Percentiles rank a stretch among this genome's conserved stretches.
Conservation (phyloP, 2,888 invertebrate genomes). For the Dolichopus griseipennis region DNA sequence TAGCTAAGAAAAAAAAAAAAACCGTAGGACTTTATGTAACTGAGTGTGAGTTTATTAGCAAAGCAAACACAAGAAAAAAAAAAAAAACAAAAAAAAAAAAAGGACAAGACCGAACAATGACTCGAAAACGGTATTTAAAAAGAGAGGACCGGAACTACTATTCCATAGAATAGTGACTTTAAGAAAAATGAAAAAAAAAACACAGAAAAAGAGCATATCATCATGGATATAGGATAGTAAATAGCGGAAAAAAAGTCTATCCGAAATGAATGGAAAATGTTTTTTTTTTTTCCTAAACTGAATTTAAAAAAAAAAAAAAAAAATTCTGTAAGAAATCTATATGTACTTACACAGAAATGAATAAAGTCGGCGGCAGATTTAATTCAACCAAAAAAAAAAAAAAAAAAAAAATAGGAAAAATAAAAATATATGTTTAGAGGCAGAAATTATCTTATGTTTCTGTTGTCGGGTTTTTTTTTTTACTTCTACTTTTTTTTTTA, state of each 20-base stretch:
- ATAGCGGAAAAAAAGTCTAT: not conserved
- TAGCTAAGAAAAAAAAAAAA: too few relatives aligned
- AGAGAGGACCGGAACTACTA: not conserved
- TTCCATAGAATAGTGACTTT: not conserved
- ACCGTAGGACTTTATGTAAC: not conserved
- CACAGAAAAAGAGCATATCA: not conserved
- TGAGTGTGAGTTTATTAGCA: not conserved
- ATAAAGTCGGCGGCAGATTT: slow-evolving; percentile 1
- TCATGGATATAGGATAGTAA: not conserved
- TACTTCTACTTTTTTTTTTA: too few relatives aligned
- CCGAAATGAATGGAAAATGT: too few relatives aligned
- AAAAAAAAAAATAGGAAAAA: not conserved
- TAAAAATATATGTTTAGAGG: not conserved
- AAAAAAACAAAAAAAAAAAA: not conserved
- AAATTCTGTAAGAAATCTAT: not conserved
- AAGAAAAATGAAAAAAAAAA: not conserved
- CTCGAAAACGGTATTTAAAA: too few relatives aligned
- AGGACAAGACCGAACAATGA: not conserved
- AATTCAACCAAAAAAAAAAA: not conserved
- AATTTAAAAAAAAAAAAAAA: not conserved
- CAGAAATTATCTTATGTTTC: not conserved
- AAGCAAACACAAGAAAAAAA: not conserved
- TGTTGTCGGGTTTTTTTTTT: not conserved
- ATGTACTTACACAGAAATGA: not conserved
- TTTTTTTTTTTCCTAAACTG: not conserved